Conservation (phyloP, 2,888 invertebrate species). For the Clistopyga incitator region DNA sequence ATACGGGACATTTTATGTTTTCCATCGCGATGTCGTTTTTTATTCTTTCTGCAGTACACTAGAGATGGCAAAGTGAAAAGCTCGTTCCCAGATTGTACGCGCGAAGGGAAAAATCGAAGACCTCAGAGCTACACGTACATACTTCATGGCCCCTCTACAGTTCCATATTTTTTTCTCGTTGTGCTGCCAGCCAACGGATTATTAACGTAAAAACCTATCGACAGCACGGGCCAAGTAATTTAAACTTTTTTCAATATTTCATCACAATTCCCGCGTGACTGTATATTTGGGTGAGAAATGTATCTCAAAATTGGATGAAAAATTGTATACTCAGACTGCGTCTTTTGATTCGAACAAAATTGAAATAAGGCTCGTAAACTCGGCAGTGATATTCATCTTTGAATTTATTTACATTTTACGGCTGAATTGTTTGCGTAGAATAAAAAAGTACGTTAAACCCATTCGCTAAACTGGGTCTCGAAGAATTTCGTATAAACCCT, state of each 20-base stretch:
- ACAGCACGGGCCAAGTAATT: background rate
- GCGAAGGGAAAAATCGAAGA: conserved; percentile 9
- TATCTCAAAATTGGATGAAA: too few species aligned
- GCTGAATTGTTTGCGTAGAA: too few species aligned
- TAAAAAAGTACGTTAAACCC: too few species aligned
- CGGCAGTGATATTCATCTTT: too few species aligned
- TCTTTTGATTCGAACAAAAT: too few species aligned
- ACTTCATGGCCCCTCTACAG: conserved; percentile 3
- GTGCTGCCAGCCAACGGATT: background rate
- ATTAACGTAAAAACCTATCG: background rate
- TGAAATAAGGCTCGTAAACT: too few species aligned
- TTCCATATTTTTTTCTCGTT: background rate
- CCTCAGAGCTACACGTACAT: conserved; percentile 5
- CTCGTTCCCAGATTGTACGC: conserved; percentile 3
- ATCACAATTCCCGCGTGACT: too few species aligned
- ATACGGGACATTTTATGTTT: conserved; percentile 18
- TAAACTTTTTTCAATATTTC: too few species aligned
- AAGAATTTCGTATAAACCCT: too few species aligned
- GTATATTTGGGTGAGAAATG: too few species aligned
- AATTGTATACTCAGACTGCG: too few species aligned
- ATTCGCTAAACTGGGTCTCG: too few species aligned
- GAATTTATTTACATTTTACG: background rate
- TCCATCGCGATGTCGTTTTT: conserved; percentile 7
- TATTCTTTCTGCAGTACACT: background rate
- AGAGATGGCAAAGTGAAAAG: background rate